These are phyloP conservation scores for Nothura maculosa DNA, from an alignment of 2,797 vertebrate species.

Conservation along the genomic window DNA sequence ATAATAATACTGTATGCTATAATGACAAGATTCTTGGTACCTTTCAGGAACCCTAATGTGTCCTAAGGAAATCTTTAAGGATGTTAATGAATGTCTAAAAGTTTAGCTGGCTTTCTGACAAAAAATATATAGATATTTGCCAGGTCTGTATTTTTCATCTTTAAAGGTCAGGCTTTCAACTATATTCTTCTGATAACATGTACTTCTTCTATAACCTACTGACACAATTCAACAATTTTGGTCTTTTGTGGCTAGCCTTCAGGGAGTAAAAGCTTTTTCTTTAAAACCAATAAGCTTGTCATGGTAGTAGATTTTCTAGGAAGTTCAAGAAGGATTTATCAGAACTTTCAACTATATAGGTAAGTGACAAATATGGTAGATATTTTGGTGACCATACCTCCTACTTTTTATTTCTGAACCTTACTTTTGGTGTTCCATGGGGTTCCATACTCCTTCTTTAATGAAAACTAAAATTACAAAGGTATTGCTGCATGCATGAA, in stretches of 20 bases:
- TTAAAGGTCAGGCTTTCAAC: conserved; percentile 34
- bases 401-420: not conserved
- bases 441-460: not conserved
- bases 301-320: not conserved
- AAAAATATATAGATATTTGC: not conserved
- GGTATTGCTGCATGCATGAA: not conserved
- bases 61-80: not conserved
- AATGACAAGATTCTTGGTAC: not conserved
- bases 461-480: not conserved
- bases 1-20: not conserved
- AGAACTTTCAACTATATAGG: not conserved
- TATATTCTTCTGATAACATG: conserved; percentile 8
- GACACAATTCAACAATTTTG: not conserved
- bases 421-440: fast-evolving
- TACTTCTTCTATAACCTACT: not conserved
- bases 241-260: not conserved
- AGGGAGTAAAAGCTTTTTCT: not conserved
- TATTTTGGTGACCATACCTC: not conserved
- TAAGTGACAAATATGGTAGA: not conserved
- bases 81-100: not conserved
- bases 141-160: not conserved
- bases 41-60: not conserved
- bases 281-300: not conserved
- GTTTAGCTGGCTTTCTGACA: not conserved
- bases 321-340: not conserved